Evolutionary conservation across 2,888 invertebrate species (phyloP), one percentile per base, ranked within the genome.

Genomic region (Dorcus hopei): DNA sequence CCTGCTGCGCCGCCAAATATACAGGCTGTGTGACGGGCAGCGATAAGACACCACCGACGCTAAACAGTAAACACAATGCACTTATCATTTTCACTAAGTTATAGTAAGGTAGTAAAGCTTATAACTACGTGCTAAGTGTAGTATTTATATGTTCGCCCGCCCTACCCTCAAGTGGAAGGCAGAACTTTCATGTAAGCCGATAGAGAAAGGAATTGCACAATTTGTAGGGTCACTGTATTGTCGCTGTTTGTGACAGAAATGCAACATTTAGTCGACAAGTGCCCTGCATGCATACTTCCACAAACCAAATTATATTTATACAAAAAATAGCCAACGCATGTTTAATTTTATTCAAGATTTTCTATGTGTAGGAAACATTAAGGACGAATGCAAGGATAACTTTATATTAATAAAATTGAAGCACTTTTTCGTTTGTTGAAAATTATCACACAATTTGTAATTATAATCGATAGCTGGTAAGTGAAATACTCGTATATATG

Each of bases 191-290:
- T 61, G 58, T 58, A 49, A 50, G 51, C 42, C 54, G 49, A 57
- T 57, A 58, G 64, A 66, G 66, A 66, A 66, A 66, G 66, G 66
- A 61, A 60, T 66, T 66, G 64, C 60, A 64, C 64, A 64, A 64
- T 60, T 54, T 49, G 40, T 52, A 58, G 65, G 64, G 61, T 64
- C 62, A 63, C 58, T 63, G 61, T 61, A 62, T 64, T 54, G 45
- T 65, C 55, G 43, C 33, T 52, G 47, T 33, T 33, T 33, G 26
- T 26, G 3, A 26, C 26, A 5, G 4, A 26, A 26, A 26, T 26
- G 26, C 26, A 33, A 33, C 5, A 33, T 33, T 33, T 7, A 3
- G 26, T 33, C 26, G 26, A 33, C 26, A 6, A 33, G 26, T 33
- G 26, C 26, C 26, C 26, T 19, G 26, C 26, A 1, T 33, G 26